Percentiles rank a stretch among this genome's conserved stretches.
phyloP scores from a whole-genome alignment of 2,113 vertebrate species.

The Sturnus vulgaris region DNA sequence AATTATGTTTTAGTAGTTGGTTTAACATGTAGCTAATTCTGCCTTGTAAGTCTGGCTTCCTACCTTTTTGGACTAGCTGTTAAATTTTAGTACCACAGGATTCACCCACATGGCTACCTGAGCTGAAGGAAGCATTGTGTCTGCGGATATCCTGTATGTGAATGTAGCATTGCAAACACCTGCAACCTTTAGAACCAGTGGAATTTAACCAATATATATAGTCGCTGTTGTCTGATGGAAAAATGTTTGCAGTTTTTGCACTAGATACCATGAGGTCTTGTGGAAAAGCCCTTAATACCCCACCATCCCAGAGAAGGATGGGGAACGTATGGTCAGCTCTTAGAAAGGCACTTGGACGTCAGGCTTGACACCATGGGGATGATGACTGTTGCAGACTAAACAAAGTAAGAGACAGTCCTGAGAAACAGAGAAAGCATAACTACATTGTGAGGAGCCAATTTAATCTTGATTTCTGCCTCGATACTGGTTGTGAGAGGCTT shows the following conservation, averaged over 20 bases:
- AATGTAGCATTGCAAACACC: background rate
- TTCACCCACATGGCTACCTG: background rate
- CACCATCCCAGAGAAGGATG: background rate
- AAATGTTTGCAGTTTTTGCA: background rate
- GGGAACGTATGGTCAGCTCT: fast-evolving
- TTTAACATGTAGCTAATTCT: background rate
- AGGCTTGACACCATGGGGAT: background rate
- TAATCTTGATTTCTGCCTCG: background rate
- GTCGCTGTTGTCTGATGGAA: fast-evolving
- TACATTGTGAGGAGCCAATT: background rate
- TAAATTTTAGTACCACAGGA: background rate
- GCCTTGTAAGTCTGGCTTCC: background rate
- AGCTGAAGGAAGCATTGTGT: background rate
- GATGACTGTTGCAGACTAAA: background rate
- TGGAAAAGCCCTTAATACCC: background rate
- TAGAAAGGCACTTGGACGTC: background rate
- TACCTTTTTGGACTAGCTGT: background rate
- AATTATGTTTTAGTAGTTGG: background rate
- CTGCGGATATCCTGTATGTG: background rate
- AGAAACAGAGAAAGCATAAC: background rate
- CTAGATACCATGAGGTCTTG: background rate
- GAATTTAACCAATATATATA: background rate
- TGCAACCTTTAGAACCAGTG: background rate
- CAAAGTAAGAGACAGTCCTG: background rate
- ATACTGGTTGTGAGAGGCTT: background rate